A percentile compares a stretch with the other conserved stretches of the same genome.
Conservation (phyloP, 2,888 invertebrate genomes). For the Drosophila robusta region DNA sequence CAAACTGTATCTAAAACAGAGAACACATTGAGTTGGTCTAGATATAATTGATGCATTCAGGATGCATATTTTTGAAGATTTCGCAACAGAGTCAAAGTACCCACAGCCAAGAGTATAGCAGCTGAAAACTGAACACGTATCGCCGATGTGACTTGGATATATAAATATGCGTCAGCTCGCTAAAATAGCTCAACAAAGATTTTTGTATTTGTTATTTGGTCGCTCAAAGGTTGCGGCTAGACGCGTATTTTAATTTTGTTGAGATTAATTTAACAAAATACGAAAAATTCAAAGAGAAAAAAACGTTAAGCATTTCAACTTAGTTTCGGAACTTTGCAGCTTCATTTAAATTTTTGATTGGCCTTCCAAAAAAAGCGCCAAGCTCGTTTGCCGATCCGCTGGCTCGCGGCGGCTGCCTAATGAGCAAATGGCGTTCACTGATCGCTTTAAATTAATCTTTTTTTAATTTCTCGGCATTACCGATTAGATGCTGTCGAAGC, state of each 20-base stretch:
- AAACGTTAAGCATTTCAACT: constrained; percentile 59
- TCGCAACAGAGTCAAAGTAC: background rate
- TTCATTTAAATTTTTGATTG: constrained; percentile 82
- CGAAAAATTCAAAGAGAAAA: constrained; percentile 31
- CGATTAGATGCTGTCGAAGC: constrained; percentile 77
- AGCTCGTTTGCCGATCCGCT: constrained; percentile 71
- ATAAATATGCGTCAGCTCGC: constrained; percentile 53
- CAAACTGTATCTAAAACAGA: too few species aligned
- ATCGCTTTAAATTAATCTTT: constrained; percentile 81
- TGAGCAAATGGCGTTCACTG: constrained; percentile 81
- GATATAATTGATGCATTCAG: background rate
- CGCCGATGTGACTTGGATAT: constrained; percentile 28
- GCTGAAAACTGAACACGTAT: constrained; percentile 8
- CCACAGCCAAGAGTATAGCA: constrained; percentile 5
- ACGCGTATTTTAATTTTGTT: constrained; percentile 58
- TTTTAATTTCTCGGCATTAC: constrained; percentile 78
- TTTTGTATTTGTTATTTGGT: constrained; percentile 42
- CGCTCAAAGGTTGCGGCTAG: constrained; percentile 49
- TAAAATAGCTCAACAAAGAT: constrained; percentile 59
- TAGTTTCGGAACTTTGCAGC: constrained; percentile 76
- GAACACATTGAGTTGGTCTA: too few species aligned
- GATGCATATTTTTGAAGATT: background rate
- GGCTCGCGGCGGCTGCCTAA: constrained; percentile 55
- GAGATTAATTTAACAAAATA: constrained; percentile 70
- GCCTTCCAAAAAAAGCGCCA: constrained; percentile 54